Percentiles rank a stretch among this genome's conserved stretches.
Conservation (phyloP, 1,140 invertebrate species). For the Coboldia fuscipes region DNA sequence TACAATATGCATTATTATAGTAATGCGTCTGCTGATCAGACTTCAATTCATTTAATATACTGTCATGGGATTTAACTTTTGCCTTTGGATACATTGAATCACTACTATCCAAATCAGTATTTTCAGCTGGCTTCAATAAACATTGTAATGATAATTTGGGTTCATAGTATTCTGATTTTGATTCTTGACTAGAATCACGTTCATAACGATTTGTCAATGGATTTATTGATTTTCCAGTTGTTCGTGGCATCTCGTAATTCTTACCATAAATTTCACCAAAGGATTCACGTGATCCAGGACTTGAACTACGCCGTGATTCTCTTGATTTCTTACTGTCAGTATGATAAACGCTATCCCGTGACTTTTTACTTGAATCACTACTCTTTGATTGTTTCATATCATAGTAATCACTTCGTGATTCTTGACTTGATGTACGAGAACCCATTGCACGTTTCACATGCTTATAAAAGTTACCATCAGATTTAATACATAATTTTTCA, state of each 20-base stretch:
- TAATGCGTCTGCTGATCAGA: slow-evolving; percentile 34
- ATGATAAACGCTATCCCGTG: slow-evolving; percentile 33
- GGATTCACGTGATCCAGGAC: slow-evolving; percentile 30
- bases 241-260: slow-evolving; percentile 21
- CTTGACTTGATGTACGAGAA: slow-evolving; percentile 38
- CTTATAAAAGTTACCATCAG: slow-evolving; percentile 42
- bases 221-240: slow-evolving; percentile 18
- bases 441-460: slow-evolving; percentile 33
- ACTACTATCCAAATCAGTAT: slow-evolving; percentile 11
- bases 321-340: slow-evolving; percentile 37
- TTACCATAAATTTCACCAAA: slow-evolving; percentile 10
- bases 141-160: slow-evolving; percentile 14
- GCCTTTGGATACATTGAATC: slow-evolving; percentile 8
- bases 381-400: slow-evolving; percentile 30
- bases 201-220: slow-evolving; percentile 22
- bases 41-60: slow-evolving; percentile 28
- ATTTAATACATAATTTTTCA: slow-evolving; percentile 39
- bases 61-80: slow-evolving; percentile 30
- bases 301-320: slow-evolving; percentile 22
- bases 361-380: slow-evolving; percentile 37
- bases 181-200: slow-evolving; percentile 38
- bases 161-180: slow-evolving; percentile 37
- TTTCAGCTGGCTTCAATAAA: slow-evolving; percentile 1
- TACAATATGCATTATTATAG: slow-evolving; percentile 35
- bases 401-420: slow-evolving; percentile 41